Percentiles rank a stretch among this genome's conserved stretches.
These are phyloP conservation scores for Oxyscelio sp. DNA, from an alignment of 2,888 invertebrate species.

Conservation along the genomic window DNA sequence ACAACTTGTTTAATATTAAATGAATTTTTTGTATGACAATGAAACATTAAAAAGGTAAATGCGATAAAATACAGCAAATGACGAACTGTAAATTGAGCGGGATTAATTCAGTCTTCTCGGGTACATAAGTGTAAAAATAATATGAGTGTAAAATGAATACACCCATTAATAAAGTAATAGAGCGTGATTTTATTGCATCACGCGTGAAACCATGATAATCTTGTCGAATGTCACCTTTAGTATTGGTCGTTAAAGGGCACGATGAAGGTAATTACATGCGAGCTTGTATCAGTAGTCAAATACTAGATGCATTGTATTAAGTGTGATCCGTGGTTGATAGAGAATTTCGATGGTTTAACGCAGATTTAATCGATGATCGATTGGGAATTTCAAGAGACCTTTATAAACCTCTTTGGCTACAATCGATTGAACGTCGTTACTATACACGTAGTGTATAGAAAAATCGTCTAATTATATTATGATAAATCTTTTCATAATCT, in stretches of 20 bases:
- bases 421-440: constrained; percentile 31
- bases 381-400: constrained; percentile 53
- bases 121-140: no score
- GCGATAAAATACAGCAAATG: no score
- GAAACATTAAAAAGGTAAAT: no score
- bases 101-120: no score
- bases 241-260: constrained; percentile 51
- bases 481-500: no score
- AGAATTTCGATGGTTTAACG: constrained; percentile 50
- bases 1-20: no score
- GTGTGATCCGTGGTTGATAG: constrained; percentile 65
- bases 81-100: no score
- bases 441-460: constrained; percentile 11
- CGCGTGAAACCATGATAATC: constrained; percentile 32
- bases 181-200: no score
- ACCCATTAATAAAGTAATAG: no score
- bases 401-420: constrained; percentile 41
- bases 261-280: constrained; percentile 58
- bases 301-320: constrained; percentile 59
- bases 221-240: constrained; percentile 47
- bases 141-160: no score
- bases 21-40: no score
- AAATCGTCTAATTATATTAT: no score
- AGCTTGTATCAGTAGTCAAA: constrained; percentile 59
- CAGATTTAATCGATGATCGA: constrained; percentile 64